Evolutionary conservation across 1,140 invertebrate species (phyloP).

Genomic region (Schlechtendalia chinensis): DNA sequence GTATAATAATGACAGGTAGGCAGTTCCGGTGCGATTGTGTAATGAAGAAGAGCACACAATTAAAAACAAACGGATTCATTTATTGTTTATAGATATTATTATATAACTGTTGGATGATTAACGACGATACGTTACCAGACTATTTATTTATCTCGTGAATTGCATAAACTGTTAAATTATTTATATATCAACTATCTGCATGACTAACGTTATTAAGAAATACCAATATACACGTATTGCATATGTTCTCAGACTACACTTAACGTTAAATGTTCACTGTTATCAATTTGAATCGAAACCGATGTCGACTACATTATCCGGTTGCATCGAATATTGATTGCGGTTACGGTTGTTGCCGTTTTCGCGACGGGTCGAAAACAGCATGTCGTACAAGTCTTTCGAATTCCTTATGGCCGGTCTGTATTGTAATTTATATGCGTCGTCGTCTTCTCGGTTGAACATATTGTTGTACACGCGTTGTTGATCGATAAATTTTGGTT

Average conservation of each 20-base stretch:
- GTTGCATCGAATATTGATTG: constrained; percentile 18
- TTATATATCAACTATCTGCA: background rate
- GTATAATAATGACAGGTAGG: too few relatives aligned
- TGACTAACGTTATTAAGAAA: constrained; percentile 3
- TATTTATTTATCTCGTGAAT: too few relatives aligned
- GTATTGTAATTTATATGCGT: constrained; percentile 2
- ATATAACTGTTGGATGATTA: background rate
- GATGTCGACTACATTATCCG: background rate
- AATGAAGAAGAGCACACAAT: background rate
- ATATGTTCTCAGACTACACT: background rate
- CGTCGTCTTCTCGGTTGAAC: constrained; percentile 5
- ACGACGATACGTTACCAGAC: background rate
- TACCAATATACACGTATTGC: background rate
- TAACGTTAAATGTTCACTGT: background rate
- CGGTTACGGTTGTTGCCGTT: background rate
- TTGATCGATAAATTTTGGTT: background rate
- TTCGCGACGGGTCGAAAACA: constrained; percentile 5
- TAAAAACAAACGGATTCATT: background rate
- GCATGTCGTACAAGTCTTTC: constrained; percentile 26
- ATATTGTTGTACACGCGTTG: background rate
- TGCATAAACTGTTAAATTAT: background rate
- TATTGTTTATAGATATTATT: background rate
- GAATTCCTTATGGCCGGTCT: constrained; percentile 34
- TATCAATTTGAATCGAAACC: constrained; percentile 14
- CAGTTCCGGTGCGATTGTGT: too few relatives aligned